Base-by-base conservation (phyloP, 2,888 invertebrate genomes). In the Phrixothrix hirtus region DNA sequence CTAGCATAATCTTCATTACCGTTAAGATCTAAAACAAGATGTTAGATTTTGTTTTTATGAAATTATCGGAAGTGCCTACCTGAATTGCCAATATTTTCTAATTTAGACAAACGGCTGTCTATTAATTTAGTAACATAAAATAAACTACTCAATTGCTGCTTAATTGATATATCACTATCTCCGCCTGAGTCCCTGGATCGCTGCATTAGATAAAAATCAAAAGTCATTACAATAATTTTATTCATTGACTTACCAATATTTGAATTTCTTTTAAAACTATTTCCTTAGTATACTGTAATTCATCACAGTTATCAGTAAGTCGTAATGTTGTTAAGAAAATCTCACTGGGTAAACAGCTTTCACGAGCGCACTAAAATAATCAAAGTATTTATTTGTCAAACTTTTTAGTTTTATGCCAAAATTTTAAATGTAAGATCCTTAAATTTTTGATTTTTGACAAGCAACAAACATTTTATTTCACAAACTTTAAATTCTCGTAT, bases 111-210 rank as follows among this genome's bases (percentile, higher is more conserved):
- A 50, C 72, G 67, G 55, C 61, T 73, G 61, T 92, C 89, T 53
- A 94, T 84, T 14, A 90, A 82, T 68, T 87, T 86, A 47, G 84
- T 82, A 17, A 95, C 83, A 74, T 89, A 94, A 60, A 86, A 79
- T 47, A 95, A 77, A 63, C 93, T 93, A 46, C 89, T 89, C 32
- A 95, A 74, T 71, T 93, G 92, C 68, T 92, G 92, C 60, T 93
- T 91, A 42, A 93, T 87, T 42, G 83, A 80, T 21, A 87, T 74
- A 70, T 92, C 91, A 77, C 91, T 89, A 63, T 91, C 91, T 1
- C 91, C 91, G 0, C 90, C 92, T 14, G 88, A 87, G 76, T 95
- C 94, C 69, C 86, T 83, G 3, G 93, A 92, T 70, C 92, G 83
- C 80, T 83, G 58, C 32, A 67, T 61, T 27, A 49, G 39, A 43